These are phyloP conservation scores for Hipparchia semele DNA, from an alignment of 2,888 invertebrate genomes.

Conservation along the genomic window DNA sequence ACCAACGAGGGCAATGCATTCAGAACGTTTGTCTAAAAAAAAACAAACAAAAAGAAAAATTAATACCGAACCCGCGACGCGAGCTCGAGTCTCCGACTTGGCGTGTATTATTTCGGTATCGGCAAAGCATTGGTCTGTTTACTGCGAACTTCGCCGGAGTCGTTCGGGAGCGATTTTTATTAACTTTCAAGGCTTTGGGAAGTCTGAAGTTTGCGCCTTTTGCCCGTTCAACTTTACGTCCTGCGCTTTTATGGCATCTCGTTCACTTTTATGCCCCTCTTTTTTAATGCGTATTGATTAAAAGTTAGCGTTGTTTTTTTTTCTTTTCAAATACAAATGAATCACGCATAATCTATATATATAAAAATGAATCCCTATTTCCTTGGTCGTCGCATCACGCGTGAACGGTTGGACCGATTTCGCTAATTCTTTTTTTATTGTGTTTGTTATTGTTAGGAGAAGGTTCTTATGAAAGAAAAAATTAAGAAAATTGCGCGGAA, in stretches of 20 bases:
- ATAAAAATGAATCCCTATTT: too few species aligned
- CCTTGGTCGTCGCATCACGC: too few species aligned
- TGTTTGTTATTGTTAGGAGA: too few species aligned
- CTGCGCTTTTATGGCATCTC: conserved; percentile 59
- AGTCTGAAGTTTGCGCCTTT: conserved; percentile 58
- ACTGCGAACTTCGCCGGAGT: conserved; percentile 67
- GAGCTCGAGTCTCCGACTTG: neutral
- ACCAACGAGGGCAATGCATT: too few species aligned
- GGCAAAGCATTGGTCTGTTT: conserved; percentile 66
- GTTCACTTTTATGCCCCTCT: conserved; percentile 62
- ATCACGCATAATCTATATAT: too few species aligned
- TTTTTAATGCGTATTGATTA: conserved; percentile 38
- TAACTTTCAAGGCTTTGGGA: conserved; percentile 65
- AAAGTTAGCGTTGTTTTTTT: conserved; percentile 20
- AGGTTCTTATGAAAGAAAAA: too few species aligned
- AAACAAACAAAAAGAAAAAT: neutral
- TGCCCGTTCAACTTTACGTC: conserved; percentile 63
- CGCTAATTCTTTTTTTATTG: too few species aligned
- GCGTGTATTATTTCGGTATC: conserved; percentile 47
- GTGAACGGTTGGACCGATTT: too few species aligned
- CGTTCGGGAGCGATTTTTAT: conserved; percentile 78
- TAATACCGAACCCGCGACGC: neutral
- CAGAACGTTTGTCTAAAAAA: too few species aligned
- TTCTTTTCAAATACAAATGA: too few species aligned
- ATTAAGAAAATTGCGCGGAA: too few species aligned